Percentiles rank a stretch among this genome's conserved stretches.
Evolutionary conservation across 2,797 vertebrate genomes (phyloP).

Genomic region (Cephalopachus bancanus): DNA sequence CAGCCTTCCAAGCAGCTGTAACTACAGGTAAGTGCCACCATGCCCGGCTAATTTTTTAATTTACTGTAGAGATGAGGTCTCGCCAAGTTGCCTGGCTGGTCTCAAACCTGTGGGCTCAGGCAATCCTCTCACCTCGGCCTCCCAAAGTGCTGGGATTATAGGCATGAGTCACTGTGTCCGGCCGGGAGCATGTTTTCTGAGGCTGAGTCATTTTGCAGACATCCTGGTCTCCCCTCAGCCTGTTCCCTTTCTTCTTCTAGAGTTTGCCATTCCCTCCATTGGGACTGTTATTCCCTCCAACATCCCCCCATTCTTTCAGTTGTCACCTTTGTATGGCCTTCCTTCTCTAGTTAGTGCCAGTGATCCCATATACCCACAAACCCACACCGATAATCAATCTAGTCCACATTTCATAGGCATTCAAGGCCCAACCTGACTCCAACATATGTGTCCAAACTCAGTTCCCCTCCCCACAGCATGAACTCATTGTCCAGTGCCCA

Average conservation of each 20-base stretch:
- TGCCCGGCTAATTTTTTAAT: no score
- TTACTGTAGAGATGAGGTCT: no score
- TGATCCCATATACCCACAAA: neutral
- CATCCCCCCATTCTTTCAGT: neutral
- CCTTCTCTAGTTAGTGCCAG: neutral
- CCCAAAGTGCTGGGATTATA: no score
- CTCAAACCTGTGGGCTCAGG: no score
- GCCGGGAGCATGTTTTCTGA: neutral
- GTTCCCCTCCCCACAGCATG: neutral
- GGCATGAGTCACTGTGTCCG: no score
- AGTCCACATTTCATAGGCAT: neutral
- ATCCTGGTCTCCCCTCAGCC: neutral
- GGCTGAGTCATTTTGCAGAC: no score
- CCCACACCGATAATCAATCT: accelerated
- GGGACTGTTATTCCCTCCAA: no score
- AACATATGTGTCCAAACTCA: neutral
- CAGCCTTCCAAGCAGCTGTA: no score
- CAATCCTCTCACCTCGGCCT: no score
- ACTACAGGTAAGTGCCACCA: no score
- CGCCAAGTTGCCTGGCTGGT: no score
- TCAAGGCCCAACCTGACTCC: neutral
- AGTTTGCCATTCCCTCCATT: neutral
- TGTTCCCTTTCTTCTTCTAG: neutral
- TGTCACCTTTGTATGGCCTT: neutral
- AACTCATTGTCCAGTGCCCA: neutral